These are phyloP conservation scores for Elmis aenea DNA, from an alignment of 2,888 invertebrate species.

Conservation along the genomic window DNA sequence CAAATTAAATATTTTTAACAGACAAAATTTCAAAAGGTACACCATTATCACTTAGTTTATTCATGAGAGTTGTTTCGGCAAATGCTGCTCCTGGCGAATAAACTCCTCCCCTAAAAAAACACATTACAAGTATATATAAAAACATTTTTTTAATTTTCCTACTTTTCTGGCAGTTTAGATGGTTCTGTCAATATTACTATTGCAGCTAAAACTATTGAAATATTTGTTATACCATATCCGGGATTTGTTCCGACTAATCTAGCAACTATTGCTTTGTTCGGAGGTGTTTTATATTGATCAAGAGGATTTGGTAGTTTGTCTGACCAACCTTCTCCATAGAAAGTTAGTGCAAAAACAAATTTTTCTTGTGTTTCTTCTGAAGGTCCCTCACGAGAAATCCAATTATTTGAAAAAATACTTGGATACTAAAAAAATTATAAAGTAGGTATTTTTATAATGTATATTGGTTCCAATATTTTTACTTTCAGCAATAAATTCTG, in stretches of 20 bases:
- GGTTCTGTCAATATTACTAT: conserved; percentile 68
- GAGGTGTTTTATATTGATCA: conserved; percentile 53
- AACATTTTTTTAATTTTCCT: conserved; percentile 40
- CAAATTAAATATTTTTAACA: no score
- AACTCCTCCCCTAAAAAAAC: conserved; percentile 73
- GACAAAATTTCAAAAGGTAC: conserved; percentile 65
- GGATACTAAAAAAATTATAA: conserved; percentile 23
- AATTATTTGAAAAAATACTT: conserved; percentile 68
- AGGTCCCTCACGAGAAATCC: conserved; percentile 58
- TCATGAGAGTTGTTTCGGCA: conserved; percentile 70
- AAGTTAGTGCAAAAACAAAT: conserved; percentile 60
- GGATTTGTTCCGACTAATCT: conserved; percentile 67
- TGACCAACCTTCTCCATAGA: conserved; percentile 77
- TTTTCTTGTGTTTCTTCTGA: conserved; percentile 55
- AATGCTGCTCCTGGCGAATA: conserved; percentile 83
- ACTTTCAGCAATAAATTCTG: conserved; percentile 61
- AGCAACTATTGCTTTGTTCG: conserved; percentile 60
- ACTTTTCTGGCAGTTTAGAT: conserved; percentile 70
- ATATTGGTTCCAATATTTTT: conserved; percentile 22
- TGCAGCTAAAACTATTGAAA: conserved; percentile 66
- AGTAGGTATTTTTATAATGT: neutral
- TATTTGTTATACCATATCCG: conserved; percentile 80
- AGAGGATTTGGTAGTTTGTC: conserved; percentile 53
- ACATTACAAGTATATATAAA: no score
- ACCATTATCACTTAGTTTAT: conserved; percentile 67